Conservation (phyloP, 2,797 vertebrate species). For the Gadopsis bispinosus region DNA sequence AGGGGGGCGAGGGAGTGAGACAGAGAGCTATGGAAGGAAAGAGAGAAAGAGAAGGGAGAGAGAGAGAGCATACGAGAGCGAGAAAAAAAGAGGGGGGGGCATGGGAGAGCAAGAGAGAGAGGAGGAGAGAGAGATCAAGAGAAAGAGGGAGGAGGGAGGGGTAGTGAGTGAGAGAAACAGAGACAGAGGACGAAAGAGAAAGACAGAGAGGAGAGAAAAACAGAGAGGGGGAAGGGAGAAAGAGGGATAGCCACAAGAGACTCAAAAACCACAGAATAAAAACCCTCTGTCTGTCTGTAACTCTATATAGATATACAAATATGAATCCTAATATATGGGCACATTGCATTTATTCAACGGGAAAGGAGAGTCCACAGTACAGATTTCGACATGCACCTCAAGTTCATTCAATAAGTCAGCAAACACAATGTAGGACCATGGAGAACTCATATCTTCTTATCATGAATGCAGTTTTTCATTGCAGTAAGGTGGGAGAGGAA, state of each 20-base stretch:
- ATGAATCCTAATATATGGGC: slow-evolving; percentile 81
- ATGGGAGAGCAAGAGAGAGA: slow-evolving; percentile 71
- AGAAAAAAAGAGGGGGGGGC: slow-evolving; percentile 72
- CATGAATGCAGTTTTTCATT: slow-evolving; percentile 77
- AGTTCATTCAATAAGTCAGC: slow-evolving; percentile 81
- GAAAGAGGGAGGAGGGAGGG: slow-evolving; percentile 76
- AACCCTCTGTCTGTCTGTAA: slow-evolving; percentile 82
- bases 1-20: slow-evolving; percentile 81
- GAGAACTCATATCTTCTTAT: slow-evolving; percentile 76
- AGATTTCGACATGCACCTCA: slow-evolving; percentile 72
- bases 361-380: slow-evolving; percentile 66
- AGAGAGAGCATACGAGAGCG: slow-evolving; percentile 71
- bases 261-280: slow-evolving; percentile 87
- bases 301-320: slow-evolving; percentile 85
- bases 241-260: slow-evolving; percentile 86
- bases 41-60: slow-evolving; percentile 76
- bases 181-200: slow-evolving; percentile 85
- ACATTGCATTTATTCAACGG: slow-evolving; percentile 74
- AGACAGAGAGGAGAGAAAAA: slow-evolving; percentile 84
- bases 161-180: slow-evolving; percentile 81
- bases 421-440: slow-evolving; percentile 70
- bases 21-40: slow-evolving; percentile 82
- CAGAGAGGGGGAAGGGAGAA: slow-evolving; percentile 83
- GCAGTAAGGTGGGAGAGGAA: slow-evolving; percentile 76
- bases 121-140: slow-evolving; percentile 73